These are phyloP conservation scores for Drosophila mimica DNA, from an alignment of 2,888 invertebrate genomes.

Conservation along the genomic window DNA sequence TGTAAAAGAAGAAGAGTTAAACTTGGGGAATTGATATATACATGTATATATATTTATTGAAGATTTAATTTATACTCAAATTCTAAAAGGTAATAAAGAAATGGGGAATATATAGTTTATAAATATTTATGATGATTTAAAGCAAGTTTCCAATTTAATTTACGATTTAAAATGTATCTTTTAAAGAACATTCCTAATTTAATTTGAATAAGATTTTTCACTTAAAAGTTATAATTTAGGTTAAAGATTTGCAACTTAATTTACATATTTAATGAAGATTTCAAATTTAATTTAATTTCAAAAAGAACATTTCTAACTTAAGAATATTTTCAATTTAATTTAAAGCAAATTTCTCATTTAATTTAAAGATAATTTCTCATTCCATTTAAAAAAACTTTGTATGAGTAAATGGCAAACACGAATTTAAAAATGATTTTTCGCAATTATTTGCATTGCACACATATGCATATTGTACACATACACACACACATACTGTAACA, in stretches of 20 bases:
- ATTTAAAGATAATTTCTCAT: not conserved
- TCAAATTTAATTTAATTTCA: no score
- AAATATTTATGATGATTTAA: not conserved
- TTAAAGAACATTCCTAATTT: no score
- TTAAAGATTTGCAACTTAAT: not conserved
- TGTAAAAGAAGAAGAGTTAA: constrained; percentile 85
- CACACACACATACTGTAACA: not conserved
- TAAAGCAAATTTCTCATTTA: not conserved
- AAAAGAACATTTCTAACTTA: not conserved
- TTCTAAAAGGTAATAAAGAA: no score
- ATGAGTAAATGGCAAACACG: not conserved
- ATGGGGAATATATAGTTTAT: not conserved
- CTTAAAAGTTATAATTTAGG: not conserved
- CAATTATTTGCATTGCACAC: constrained; percentile 12
- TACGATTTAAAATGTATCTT: no score
- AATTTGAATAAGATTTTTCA: not conserved
- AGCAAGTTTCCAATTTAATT: no score
- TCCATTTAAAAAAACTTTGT: not conserved
- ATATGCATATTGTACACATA: not conserved
- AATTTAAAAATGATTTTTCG: not conserved
- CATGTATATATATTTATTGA: not conserved
- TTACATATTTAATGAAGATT: no score
- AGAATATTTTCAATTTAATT: not conserved
- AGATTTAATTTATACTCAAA: not conserved
- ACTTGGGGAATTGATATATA: not conserved